Percentiles rank a stretch among this genome's conserved stretches.
These are phyloP conservation scores for Potamilus streckersoni DNA, from an alignment of 1,140 invertebrate genomes.

Conservation along the genomic window DNA sequence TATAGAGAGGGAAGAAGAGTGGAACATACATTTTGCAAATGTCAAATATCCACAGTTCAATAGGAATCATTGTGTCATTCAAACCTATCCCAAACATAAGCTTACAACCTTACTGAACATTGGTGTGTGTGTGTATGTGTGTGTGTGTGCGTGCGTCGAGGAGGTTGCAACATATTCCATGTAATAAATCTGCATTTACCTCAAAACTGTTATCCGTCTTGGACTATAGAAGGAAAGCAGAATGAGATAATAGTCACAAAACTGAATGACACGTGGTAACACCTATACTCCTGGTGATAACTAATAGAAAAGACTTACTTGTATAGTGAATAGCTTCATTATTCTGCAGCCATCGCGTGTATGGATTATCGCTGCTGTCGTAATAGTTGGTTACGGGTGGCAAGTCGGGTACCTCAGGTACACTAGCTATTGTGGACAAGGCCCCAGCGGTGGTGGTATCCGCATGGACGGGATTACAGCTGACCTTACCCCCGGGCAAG, in stretches of 20 bases:
- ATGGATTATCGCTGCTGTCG: slow-evolving; percentile 57
- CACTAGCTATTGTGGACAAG: slow-evolving; percentile 35
- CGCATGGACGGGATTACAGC: slow-evolving; percentile 37
- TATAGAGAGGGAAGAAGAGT: too few relatives aligned
- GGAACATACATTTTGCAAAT: too few relatives aligned
- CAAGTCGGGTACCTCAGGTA: slow-evolving; percentile 36
- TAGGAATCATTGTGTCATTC: too few relatives aligned
- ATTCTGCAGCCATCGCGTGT: slow-evolving; percentile 60
- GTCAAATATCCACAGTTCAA: too few relatives aligned
- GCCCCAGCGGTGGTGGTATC: slow-evolving; percentile 28
- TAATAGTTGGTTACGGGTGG: slow-evolving; percentile 41
- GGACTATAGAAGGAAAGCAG: neutral
- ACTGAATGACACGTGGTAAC: neutral
- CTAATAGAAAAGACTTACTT: slow-evolving; percentile 38
- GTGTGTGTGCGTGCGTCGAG: neutral
- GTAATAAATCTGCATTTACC: slow-evolving; percentile 14
- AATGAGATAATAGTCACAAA: neutral
- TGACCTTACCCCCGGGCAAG: slow-evolving; percentile 49
- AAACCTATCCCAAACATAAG: too few relatives aligned
- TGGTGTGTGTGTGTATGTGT: neutral
- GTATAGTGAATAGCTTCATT: slow-evolving; percentile 54
- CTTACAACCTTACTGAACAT: too few relatives aligned
- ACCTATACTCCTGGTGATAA: neutral
- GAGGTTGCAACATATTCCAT: slow-evolving; percentile 7
- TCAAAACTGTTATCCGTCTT: slow-evolving; percentile 2